Conservation (phyloP, 2,888 invertebrate genomes). For the Philhelius pedissequus region DNA sequence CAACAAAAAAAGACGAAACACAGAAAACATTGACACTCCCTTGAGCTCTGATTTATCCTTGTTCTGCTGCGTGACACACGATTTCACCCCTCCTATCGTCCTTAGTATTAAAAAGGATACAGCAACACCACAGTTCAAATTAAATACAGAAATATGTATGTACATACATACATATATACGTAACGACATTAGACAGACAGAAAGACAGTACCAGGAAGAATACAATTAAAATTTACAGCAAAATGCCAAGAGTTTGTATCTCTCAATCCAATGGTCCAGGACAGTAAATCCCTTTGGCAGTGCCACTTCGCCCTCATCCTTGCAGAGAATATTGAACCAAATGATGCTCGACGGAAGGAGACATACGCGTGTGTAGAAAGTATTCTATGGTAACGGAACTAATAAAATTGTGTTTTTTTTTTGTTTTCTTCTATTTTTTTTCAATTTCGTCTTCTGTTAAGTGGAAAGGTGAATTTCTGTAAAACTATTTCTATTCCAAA, state of each 20-base stretch:
- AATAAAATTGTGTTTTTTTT: constrained; percentile 48
- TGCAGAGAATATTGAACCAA: constrained; percentile 31
- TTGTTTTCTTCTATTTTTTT: constrained; percentile 38
- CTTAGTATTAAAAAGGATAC: background rate
- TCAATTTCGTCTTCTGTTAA: constrained; percentile 18
- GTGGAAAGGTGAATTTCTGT: constrained; percentile 4
- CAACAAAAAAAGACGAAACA: background rate
- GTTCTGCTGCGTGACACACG: constrained; percentile 18
- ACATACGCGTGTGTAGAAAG: constrained; percentile 1
- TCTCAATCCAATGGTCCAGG: constrained; percentile 30
- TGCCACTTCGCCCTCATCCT: background rate
- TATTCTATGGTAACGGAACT: constrained; percentile 11
- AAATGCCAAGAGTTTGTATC: constrained; percentile 38
- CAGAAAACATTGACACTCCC: constrained; percentile 11
- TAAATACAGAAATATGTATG: background rate
- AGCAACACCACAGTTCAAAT: background rate
- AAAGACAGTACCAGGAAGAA: constrained; percentile 34
- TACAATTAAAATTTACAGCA: constrained; percentile 52
- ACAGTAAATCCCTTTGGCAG: constrained; percentile 16
- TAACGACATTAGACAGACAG: background rate
- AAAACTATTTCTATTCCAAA: too few relatives aligned
- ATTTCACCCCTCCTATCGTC: background rate
- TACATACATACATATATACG: too few relatives aligned
- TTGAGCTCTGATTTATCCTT: constrained; percentile 36
- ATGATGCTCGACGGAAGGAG: constrained; percentile 30